Conservation (phyloP, 1,140 invertebrate genomes). For the Lepidostoma basale region DNA sequence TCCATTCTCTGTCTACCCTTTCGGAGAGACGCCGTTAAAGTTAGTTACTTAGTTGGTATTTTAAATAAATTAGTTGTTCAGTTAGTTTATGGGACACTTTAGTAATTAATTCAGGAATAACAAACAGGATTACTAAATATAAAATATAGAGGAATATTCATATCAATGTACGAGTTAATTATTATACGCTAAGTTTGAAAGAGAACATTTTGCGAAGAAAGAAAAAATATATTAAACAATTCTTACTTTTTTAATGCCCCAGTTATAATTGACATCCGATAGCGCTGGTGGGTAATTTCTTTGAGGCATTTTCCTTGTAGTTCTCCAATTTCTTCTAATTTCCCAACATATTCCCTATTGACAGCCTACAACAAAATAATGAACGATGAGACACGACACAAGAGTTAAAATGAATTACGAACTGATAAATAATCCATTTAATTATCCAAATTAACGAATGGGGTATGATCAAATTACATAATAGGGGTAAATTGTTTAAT, state of each 20-base stretch:
- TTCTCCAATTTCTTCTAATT: conserved; percentile 82
- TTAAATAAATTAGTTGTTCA: too few species aligned
- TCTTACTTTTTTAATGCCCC: conserved; percentile 81
- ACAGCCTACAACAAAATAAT: conserved; percentile 64
- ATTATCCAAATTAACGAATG: not conserved
- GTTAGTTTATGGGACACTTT: too few species aligned
- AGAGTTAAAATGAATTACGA: not conserved
- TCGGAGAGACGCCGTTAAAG: too few species aligned
- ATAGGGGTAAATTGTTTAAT: conserved; percentile 34
- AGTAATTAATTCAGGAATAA: too few species aligned
- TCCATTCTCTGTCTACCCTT: too few species aligned
- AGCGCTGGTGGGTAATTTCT: conserved; percentile 87
- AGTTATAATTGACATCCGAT: conserved; percentile 82
- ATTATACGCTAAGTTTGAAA: too few species aligned
- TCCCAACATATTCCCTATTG: conserved; percentile 83
- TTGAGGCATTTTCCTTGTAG: conserved; percentile 88
- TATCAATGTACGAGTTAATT: too few species aligned
- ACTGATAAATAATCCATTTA: not conserved
- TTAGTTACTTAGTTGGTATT: too few species aligned
- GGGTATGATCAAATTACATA: not conserved
- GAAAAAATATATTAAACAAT: not conserved
- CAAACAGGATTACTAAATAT: too few species aligned
- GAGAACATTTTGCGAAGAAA: not conserved
- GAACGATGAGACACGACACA: not conserved
- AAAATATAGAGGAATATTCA: too few species aligned